Base-by-base conservation (phyloP, 2,888 invertebrate species). In the Eilema sororculum region DNA sequence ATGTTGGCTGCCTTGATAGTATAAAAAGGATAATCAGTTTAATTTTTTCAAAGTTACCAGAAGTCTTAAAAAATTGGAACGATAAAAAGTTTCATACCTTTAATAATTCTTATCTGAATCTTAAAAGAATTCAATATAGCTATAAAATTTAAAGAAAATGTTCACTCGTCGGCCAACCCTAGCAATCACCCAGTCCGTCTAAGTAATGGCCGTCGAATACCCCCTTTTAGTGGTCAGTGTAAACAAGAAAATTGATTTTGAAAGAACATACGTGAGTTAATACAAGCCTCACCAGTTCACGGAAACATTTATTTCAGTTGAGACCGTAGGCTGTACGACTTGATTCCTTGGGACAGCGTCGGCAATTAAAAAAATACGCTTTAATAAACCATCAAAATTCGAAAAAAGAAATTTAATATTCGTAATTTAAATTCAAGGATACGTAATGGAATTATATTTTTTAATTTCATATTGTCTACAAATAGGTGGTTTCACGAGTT, bases 201-300 rank as follows among this genome's bases (percentile, higher is more conserved):
- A 90, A 92, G 89, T 92, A 89, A 91, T 88, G 90, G 87, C 83
- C 84, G 78, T 78, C 81, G 86, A 87, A 89, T 89, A 90, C 88
- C 89, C 77, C 90, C 88, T 85, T 87, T 89, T 89, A 91, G 86
- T 87, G 89, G 85, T 88, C 90, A 90, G 90, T 90, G 91, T 91
- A 93, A 93, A 94, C 91, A 93, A 88, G 93, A 91, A 94, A 94
- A 94, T 94, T 94, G 94, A 94, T 94, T 94, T 92, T 91, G 89
- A 92, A 91, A 79, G 90, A 88, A 90, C 82, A 86, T 89, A 89
- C 84, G 87, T 85, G 80, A 81, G 79, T 84, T 81, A 77, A 83
- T 82, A 85, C 81, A 78, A 74, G 80, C 83, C 85, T 85, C 82
- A 83, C 85, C 82, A 84, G 73, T 92, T 94, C 92, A 91, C 76